Conservation (phyloP, 2,113 vertebrate genomes). For the Anthoscopus minutus region DNA sequence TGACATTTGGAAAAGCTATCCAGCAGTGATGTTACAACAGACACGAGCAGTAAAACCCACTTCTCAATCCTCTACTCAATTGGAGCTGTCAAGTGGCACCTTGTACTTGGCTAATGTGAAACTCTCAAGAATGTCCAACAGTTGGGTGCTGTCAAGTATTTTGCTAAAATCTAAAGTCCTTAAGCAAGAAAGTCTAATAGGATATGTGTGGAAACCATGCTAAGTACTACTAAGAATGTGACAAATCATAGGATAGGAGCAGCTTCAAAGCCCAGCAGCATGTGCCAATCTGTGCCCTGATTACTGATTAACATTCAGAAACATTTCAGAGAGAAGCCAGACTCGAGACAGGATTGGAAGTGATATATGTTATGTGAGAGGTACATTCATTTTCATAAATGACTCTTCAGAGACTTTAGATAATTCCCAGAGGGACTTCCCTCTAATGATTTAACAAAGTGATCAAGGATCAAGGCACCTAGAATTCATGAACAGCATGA, state of each 20-base stretch:
- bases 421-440: conserved; percentile 46
- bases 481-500: conserved; percentile 43
- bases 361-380: conserved; percentile 23
- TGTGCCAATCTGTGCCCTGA: conserved; percentile 52
- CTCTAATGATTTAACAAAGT: conserved; percentile 59
- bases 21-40: background rate
- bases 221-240: conserved; percentile 32
- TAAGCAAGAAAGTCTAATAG: conserved; percentile 50
- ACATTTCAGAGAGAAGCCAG: conserved; percentile 31
- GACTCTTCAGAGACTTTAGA: conserved; percentile 55
- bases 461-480: conserved; percentile 61
- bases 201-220: conserved; percentile 38
- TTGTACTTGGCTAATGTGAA: conserved; percentile 4
- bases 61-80: conserved; percentile 27
- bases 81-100: conserved; percentile 42
- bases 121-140: conserved; percentile 45
- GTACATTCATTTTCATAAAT: conserved; percentile 39
- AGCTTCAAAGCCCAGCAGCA: conserved; percentile 60
- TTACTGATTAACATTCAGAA: conserved; percentile 34
- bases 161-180: conserved; percentile 48
- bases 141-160: conserved; percentile 56
- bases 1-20: background rate
- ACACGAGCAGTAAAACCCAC: background rate
- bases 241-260: conserved; percentile 41
- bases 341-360: conserved; percentile 11